A percentile compares a stretch with the other conserved stretches of the same genome.
phyloP scores from a whole-genome alignment of 2,888 invertebrate species.

The Hybos culiciformis region DNA sequence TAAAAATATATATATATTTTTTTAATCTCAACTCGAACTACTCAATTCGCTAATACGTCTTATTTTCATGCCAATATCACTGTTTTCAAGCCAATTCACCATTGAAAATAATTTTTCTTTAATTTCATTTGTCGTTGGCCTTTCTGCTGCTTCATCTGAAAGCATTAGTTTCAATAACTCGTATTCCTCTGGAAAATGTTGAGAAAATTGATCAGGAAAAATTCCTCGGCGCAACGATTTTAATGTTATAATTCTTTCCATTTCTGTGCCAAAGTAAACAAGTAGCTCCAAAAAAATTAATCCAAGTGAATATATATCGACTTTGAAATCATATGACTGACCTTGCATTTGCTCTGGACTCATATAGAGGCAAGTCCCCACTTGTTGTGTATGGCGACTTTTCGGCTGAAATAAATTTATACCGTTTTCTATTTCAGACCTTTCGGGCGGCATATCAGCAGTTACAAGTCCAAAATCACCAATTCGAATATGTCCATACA shows the following conservation, averaged over 20 bases:
- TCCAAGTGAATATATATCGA: constrained; percentile 90
- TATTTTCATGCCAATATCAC: constrained; percentile 27
- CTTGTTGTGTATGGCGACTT: constrained; percentile 46
- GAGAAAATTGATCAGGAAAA: constrained; percentile 56
- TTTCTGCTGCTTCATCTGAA: constrained; percentile 50
- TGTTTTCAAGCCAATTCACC: constrained; percentile 1
- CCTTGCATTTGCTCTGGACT: constrained; percentile 84
- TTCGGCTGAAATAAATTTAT: neutral
- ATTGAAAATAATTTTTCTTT: constrained; percentile 16
- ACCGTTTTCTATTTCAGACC: neutral
- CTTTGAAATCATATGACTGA: constrained; percentile 70
- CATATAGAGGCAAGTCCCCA: constrained; percentile 92
- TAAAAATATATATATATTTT: too few relatives aligned
- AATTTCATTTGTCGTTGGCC: constrained; percentile 66
- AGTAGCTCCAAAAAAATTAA: constrained; percentile 88
- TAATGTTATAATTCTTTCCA: constrained; percentile 67
- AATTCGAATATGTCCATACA: constrained; percentile 82
- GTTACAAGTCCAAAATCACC: constrained; percentile 99
- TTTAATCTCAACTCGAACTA: neutral
- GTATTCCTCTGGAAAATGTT: constrained; percentile 51
- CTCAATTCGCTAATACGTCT: constrained; percentile 13
- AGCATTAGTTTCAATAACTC: constrained; percentile 64
- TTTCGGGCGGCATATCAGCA: constrained; percentile 48
- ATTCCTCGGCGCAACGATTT: constrained; percentile 47
- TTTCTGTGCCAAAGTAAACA: constrained; percentile 77